Conservation (phyloP, 2,113 vertebrate genomes). For the Tiliqua scincoides region DNA sequence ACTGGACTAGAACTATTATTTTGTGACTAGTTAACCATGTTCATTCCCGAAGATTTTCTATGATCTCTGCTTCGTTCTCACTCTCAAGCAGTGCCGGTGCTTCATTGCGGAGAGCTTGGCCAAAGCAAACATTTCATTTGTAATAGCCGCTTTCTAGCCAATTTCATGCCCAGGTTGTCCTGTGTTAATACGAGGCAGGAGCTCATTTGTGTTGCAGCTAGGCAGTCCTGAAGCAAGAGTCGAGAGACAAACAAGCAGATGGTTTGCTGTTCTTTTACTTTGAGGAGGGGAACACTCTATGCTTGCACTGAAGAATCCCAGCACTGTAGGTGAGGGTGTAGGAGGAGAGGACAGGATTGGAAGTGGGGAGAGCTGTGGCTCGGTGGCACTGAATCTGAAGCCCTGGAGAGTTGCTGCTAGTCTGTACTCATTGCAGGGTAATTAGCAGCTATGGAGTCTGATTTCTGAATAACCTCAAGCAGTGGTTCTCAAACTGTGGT, state of each 20-base stretch:
- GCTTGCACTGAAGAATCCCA: neutral
- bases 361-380: no score
- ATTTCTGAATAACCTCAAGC: no score
- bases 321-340: neutral
- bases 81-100: neutral
- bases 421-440: no score
- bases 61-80: constrained; percentile 33
- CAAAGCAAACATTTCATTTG: constrained; percentile 19
- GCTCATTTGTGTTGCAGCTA: constrained; percentile 45
- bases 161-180: constrained; percentile 11
- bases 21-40: constrained; percentile 34
- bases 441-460: no score
- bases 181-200: constrained; percentile 8
- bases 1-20: neutral
- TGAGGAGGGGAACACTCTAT: neutral
- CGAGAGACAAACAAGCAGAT: neutral
- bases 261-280: neutral
- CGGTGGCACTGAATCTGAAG: no score
- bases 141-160: neutral
- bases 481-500: no score
- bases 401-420: no score
- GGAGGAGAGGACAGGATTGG: no score
- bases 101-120: constrained; percentile 34
- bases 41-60: constrained; percentile 10
- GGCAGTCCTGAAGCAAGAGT: neutral